A percentile compares a stretch with the other conserved stretches of the same genome.
phyloP scores from a whole-genome alignment of 2,797 vertebrate species.

The Rhinatrema bivittatum region DNA sequence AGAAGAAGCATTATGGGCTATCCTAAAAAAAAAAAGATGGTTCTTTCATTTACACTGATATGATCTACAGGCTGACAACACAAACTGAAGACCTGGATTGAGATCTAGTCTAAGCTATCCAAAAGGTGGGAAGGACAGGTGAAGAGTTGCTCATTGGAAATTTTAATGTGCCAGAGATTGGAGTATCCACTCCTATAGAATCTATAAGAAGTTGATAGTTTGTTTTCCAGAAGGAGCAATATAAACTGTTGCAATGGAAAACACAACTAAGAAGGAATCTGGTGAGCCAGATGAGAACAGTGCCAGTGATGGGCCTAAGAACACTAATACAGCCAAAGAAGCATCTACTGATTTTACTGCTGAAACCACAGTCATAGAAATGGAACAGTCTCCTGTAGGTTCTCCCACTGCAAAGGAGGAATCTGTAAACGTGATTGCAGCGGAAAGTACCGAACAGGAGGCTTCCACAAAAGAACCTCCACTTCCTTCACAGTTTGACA shows the following conservation, averaged over 20 bases:
- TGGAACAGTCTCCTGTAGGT: constrained; percentile 58
- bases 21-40: too few relatives aligned
- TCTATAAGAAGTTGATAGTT: too few relatives aligned
- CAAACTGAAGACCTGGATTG: too few relatives aligned
- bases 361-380: constrained; percentile 62
- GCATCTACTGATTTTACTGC: constrained; percentile 50
- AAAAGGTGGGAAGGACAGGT: too few relatives aligned
- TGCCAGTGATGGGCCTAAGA: constrained; percentile 20
- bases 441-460: constrained; percentile 37
- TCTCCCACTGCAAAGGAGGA: constrained; percentile 66
- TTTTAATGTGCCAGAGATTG: too few relatives aligned
- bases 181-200: too few relatives aligned
- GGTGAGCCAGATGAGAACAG: constrained; percentile 35
- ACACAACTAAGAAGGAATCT: constrained; percentile 27
- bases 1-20: too few relatives aligned
- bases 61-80: too few relatives aligned
- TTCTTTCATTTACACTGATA: too few relatives aligned
- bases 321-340: constrained; percentile 25
- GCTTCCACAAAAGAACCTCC: constrained; percentile 36
- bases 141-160: too few relatives aligned
- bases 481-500: constrained; percentile 84
- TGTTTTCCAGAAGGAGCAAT: constrained; percentile 10
- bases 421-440: constrained; percentile 57
- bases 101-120: too few relatives aligned
- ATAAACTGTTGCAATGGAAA: constrained; percentile 41